Evolutionary conservation across 2,797 vertebrate species (phyloP).

Genomic region (Zenarchopterus dispar): DNA sequence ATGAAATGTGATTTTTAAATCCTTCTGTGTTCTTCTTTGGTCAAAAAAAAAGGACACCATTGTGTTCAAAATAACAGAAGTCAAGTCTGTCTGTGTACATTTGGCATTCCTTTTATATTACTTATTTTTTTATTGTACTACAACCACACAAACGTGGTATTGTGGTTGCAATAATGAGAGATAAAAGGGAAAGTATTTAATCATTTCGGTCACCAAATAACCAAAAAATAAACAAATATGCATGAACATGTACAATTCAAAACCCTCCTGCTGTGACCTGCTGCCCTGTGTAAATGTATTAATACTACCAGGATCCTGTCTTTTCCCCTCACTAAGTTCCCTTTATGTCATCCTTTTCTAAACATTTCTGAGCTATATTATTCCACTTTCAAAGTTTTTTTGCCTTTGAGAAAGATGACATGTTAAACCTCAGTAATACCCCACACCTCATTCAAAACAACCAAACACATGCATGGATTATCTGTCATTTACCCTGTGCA

Average conservation of each 20-base stretch:
- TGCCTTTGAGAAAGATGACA: neutral
- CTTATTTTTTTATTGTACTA: slow-evolving; percentile 20
- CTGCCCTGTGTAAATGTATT: slow-evolving; percentile 33
- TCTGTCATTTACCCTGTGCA: slow-evolving; percentile 55
- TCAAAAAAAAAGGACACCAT: slow-evolving; percentile 25
- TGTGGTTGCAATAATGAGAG: slow-evolving; percentile 20
- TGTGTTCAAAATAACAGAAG: slow-evolving; percentile 12
- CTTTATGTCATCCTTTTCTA: slow-evolving; percentile 22
- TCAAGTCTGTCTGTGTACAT: too few relatives aligned
- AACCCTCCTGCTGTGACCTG: slow-evolving; percentile 25
- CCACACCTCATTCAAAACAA: slow-evolving; percentile 6
- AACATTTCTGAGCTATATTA: slow-evolving; percentile 1
- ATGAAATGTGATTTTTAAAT: neutral
- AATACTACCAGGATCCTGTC: slow-evolving; percentile 14
- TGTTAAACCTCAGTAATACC: neutral
- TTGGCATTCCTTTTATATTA: too few relatives aligned
- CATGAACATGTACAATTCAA: slow-evolving; percentile 71
- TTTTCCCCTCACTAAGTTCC: slow-evolving; percentile 13
- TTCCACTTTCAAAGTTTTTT: neutral
- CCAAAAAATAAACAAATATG: slow-evolving; percentile 70
- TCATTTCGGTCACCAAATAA: slow-evolving; percentile 45
- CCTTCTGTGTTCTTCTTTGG: neutral
- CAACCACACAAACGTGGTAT: slow-evolving; percentile 33
- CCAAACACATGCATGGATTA: slow-evolving; percentile 24
- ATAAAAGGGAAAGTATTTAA: slow-evolving; percentile 5